Base-by-base conservation (phyloP, 1,140 invertebrate genomes). In the Polyergus mexicanus region DNA sequence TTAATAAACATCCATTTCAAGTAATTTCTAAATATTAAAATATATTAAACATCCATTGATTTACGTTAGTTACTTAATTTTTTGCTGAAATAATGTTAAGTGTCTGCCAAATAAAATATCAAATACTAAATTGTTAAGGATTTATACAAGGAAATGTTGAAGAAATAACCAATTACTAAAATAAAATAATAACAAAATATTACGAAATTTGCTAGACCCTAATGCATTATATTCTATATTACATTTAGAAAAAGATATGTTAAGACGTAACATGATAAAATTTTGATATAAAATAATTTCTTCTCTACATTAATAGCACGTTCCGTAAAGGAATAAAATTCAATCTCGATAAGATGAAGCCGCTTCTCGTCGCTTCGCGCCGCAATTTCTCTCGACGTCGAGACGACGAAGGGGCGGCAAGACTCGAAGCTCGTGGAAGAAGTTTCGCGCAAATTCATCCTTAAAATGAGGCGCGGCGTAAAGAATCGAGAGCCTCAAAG, bases 401-500 rank as follows among this genome's bases (percentile, higher is more conserved):
- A 25, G 16, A 76, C 58, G 81, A 41, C 22, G 71, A 68, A 47
- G 56, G 56, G 11, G 54, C 69, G 72, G 58, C 44, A 54, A 77
- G 69, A 75, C 60, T 65, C 47, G 84, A 35, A 75, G 41, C 58
- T 69, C 54, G 62, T 65, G 80, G 86, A 83, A 83, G 84, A 85
- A 68, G 76, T 83, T 83, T 72, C 81, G 76, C 65, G 54, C 77
- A 71, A 86, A 51, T 77, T 75, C 71, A 84, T 84, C 69, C 81
- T 77, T 71, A 87, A 85, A 86, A 72, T 83, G 78, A 72, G 78
- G 68, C 78, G 68, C 60, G 69, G 56, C 7, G 77, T 83, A 84
- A 77, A 69, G 72, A 87, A 47, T 62, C 69, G 58, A 44, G 85
- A 84, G 69, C 81, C 75, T 84, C 77, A 78, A 89, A 84, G 80